Conservation (phyloP, 1,140 invertebrate species). For the Doryteuthis pealeii region DNA sequence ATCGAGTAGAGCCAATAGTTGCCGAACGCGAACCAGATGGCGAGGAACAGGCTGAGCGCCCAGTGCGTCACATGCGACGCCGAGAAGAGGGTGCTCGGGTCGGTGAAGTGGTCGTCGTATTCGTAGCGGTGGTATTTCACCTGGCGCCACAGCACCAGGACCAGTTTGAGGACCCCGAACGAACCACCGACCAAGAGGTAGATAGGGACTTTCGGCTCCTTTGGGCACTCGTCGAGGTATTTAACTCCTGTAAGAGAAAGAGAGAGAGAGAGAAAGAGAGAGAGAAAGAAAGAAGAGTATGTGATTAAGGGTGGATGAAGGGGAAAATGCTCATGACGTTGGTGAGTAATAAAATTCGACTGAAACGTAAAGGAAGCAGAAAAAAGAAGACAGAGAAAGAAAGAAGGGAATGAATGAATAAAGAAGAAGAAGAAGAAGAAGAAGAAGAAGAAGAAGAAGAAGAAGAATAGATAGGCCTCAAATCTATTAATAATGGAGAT, state of each 20-base stretch:
- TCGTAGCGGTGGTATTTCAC: slow-evolving; percentile 27
- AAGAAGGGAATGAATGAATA: not conserved
- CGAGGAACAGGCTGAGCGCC: slow-evolving; percentile 64
- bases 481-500: slow-evolving; percentile 16
- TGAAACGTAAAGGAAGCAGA: not conserved
- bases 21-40: slow-evolving; percentile 64
- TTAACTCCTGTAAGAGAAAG: slow-evolving; percentile 25
- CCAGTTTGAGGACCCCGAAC: slow-evolving; percentile 48
- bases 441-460: not conserved
- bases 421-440: not conserved
- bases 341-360: not conserved
- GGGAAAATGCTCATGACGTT: not conserved
- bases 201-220: slow-evolving; percentile 52
- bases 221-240: slow-evolving; percentile 51
- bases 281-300: not conserved
- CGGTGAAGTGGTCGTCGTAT: slow-evolving; percentile 20
- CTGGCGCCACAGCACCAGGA: slow-evolving; percentile 39
- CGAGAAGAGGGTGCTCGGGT: slow-evolving; percentile 17
- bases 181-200: slow-evolving; percentile 54
- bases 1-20: slow-evolving; percentile 65
- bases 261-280: not conserved
- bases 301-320: not conserved
- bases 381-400: not conserved
- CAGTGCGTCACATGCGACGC: slow-evolving; percentile 4
- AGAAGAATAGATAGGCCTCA: not conserved